Evolutionary conservation across 2,113 vertebrate genomes (phyloP).

Genomic region (Mastomys natalensis): DNA sequence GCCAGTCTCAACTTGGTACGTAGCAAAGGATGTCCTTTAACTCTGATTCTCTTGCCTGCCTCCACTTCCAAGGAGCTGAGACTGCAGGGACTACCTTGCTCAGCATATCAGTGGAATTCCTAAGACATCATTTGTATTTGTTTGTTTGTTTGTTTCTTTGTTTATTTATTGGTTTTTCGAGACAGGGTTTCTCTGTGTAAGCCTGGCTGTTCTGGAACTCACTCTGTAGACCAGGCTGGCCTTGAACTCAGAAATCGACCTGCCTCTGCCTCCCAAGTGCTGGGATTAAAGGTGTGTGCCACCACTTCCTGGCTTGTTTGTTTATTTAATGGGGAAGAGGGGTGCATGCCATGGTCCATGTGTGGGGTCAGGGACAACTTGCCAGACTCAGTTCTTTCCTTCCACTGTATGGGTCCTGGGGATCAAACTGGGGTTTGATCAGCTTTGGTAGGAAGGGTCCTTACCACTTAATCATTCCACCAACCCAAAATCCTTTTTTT

Average conservation of each 20-base stretch:
- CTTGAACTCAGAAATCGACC: too few relatives aligned
- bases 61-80: neutral
- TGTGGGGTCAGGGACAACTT: neutral
- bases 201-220: too few relatives aligned
- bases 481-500: neutral
- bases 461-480: neutral
- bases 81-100: neutral
- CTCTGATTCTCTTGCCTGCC: neutral
- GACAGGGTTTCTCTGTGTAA: too few relatives aligned
- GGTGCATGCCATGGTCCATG: too few relatives aligned
- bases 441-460: neutral
- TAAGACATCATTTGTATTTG: neutral
- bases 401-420: neutral
- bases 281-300: too few relatives aligned
- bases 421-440: neutral
- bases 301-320: neutral
- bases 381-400: neutral
- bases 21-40: neutral
- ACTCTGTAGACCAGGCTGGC: too few relatives aligned
- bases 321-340: neutral
- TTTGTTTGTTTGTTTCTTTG: neutral
- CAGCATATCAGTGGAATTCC: too few relatives aligned
- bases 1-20: neutral
- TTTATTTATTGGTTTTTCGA: neutral
- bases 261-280: too few relatives aligned